phyloP scores from a whole-genome alignment of 92 coral and sea anemone species.

The Palythoa heliodiscus region DNA sequence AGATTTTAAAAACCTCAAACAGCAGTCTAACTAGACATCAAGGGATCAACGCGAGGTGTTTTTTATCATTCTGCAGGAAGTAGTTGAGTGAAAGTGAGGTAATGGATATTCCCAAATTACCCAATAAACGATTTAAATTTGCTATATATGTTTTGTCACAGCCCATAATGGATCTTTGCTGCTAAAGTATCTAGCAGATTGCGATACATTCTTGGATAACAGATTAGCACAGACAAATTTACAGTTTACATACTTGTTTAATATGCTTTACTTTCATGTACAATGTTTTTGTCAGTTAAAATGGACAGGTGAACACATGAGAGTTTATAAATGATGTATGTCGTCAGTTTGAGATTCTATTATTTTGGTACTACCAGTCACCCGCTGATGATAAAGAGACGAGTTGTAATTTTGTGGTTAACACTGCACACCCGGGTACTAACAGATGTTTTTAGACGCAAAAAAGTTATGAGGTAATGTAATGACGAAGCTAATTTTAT shows the following conservation, averaged over 20 bases:
- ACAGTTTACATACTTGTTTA: slow-evolving; percentile 13
- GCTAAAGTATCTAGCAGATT: too few species aligned
- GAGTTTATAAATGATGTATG: slow-evolving; percentile 2
- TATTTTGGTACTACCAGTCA: neutral
- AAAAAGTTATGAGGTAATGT: neutral
- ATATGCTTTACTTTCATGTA: slow-evolving; percentile 28
- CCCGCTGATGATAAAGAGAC: neutral
- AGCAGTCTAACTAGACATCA: too few species aligned
- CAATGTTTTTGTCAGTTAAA: slow-evolving; percentile 32
- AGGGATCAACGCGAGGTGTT: too few species aligned
- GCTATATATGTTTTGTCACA: too few species aligned
- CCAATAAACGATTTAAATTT: too few species aligned
- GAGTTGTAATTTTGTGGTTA: neutral
- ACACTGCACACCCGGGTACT: neutral
- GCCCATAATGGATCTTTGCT: too few species aligned
- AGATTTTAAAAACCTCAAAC: too few species aligned
- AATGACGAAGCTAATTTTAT: neutral
- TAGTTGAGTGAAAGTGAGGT: too few species aligned
- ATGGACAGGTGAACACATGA: slow-evolving; percentile 21
- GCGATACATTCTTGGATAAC: neutral
- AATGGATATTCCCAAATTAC: too few species aligned
- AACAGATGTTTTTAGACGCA: neutral
- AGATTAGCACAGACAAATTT: neutral
- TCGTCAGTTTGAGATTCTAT: neutral
- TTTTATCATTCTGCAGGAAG: too few species aligned